These are phyloP conservation scores for Festucalex cinctus DNA, from an alignment of 2,113 vertebrate genomes.

Conservation along the genomic window DNA sequence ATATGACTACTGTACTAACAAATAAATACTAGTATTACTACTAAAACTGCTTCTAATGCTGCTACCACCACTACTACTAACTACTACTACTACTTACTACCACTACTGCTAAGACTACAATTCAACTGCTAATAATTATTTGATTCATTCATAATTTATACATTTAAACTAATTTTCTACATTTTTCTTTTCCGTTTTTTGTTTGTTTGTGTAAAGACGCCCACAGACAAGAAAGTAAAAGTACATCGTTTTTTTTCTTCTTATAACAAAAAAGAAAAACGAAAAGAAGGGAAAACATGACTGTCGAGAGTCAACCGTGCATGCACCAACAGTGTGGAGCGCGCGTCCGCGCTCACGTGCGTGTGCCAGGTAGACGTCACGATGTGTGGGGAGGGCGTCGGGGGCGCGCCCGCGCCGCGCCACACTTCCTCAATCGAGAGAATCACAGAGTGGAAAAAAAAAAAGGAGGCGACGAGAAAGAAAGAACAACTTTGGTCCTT, in stretches of 20 bases:
- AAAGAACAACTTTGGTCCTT: constrained; percentile 24
- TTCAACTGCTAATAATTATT: too few relatives aligned
- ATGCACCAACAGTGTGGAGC: neutral
- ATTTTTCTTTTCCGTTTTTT: neutral
- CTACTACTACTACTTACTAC: too few relatives aligned
- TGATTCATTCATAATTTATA: too few relatives aligned
- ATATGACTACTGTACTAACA: too few relatives aligned
- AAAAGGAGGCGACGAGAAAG: constrained; percentile 33
- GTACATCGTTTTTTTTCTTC: too few relatives aligned
- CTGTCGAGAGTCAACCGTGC: neutral
- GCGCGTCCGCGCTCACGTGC: constrained; percentile 8
- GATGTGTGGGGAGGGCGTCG: constrained; percentile 24
- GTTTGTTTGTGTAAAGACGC: neutral
- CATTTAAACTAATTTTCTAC: too few relatives aligned
- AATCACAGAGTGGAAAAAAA: constrained; percentile 51
- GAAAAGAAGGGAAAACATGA: neutral
- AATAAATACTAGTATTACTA: too few relatives aligned
- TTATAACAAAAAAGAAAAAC: neutral
- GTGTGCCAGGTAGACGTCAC: constrained; percentile 56
- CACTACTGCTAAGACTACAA: too few relatives aligned
- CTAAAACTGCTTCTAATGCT: too few relatives aligned
- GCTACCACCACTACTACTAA: too few relatives aligned
- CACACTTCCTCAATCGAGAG: constrained; percentile 66
- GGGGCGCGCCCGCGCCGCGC: constrained; percentile 32
- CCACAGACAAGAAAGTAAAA: neutral